These are phyloP conservation scores for Indicator indicator DNA, from an alignment of 2,113 vertebrate species.

Conservation along the genomic window DNA sequence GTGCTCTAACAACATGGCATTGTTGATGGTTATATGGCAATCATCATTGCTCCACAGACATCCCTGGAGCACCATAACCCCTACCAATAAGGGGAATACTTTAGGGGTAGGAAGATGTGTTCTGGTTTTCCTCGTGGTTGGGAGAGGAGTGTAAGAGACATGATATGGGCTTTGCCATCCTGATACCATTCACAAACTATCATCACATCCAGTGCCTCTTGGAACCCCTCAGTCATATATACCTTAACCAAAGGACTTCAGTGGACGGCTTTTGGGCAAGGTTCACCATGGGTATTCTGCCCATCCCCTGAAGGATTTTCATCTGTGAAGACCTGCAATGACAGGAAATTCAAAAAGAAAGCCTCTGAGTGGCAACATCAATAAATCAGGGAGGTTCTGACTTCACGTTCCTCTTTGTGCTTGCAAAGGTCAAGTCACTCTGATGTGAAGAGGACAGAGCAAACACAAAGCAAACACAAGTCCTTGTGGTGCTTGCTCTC, in stretches of 20 bases:
- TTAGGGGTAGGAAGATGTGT: not conserved
- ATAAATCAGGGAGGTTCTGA: not conserved
- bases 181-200: not conserved
- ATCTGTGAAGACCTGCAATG: not conserved
- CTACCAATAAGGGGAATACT: not conserved
- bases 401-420: not conserved
- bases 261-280: not conserved
- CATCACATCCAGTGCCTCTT: not conserved
- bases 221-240: not conserved
- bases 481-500: not conserved
- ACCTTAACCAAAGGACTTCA: not conserved
- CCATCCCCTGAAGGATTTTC: not conserved
- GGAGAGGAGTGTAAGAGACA: not conserved
- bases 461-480: not conserved
- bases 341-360: not conserved
- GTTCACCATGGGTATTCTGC: no score
- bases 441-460: not conserved
- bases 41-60: not conserved
- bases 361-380: not conserved
- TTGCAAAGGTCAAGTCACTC: not conserved
- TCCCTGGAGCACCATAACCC: not conserved
- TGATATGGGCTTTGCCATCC: not conserved
- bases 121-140: not conserved
- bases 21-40: not conserved
- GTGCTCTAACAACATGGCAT: rapidly evolving